Percentiles rank a stretch among this genome's conserved stretches.
Conservation (phyloP, 2,113 vertebrate species). For the Balaeniceps rex region DNA sequence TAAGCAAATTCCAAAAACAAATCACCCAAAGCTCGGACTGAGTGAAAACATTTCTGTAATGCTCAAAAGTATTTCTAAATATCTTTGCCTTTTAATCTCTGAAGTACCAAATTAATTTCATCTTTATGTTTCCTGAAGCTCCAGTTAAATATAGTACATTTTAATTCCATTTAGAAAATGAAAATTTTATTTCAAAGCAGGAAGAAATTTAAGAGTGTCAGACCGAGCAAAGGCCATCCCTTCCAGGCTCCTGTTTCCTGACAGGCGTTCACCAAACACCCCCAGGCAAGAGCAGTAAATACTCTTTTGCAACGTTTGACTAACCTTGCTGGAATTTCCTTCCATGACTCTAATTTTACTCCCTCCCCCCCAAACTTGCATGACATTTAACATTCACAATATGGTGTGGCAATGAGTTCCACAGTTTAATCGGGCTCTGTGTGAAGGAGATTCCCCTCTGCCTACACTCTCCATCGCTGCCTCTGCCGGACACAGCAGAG, state of each 20-base stretch:
- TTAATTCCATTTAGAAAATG: neutral
- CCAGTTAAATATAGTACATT: neutral
- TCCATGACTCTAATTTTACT: neutral
- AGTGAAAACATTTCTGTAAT: neutral
- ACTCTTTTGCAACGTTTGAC: neutral
- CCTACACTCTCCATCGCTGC: neutral
- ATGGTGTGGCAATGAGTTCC: neutral
- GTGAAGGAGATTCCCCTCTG: neutral
- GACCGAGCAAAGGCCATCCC: neutral
- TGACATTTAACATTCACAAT: neutral
- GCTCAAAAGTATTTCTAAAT: neutral
- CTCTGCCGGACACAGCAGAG: neutral
- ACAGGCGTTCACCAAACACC: neutral
- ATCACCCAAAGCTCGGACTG: neutral
- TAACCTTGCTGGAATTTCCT: neutral
- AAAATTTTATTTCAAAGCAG: neutral
- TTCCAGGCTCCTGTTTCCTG: neutral
- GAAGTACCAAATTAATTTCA: neutral
- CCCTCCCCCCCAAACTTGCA: neutral
- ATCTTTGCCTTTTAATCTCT: neutral
- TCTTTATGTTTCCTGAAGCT: neutral
- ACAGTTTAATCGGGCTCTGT: neutral
- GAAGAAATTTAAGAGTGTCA: neutral
- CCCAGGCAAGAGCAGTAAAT: neutral
- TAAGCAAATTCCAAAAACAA: neutral